Evolutionary conservation across 1,140 invertebrate species (phyloP).

Genomic region (Procambarus clarkii): DNA sequence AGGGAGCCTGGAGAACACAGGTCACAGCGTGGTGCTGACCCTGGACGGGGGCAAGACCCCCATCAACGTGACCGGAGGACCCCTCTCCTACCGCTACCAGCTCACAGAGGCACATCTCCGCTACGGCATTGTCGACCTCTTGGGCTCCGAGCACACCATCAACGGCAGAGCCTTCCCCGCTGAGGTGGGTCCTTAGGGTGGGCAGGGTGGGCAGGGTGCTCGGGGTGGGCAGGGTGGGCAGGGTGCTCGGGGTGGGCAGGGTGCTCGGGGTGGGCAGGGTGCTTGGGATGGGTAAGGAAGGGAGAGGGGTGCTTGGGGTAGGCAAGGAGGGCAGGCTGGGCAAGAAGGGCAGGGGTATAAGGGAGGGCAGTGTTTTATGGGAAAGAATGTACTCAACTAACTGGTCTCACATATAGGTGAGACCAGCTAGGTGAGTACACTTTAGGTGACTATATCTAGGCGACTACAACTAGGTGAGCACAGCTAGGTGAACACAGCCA

Average conservation of each 20-base stretch:
- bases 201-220: too few relatives aligned
- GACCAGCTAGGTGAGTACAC: too few relatives aligned
- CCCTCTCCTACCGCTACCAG: conserved; percentile 95
- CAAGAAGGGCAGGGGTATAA: too few relatives aligned
- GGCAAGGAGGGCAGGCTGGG: neutral
- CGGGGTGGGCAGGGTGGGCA: too few relatives aligned
- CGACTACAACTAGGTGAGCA: too few relatives aligned
- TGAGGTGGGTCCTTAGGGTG: conserved; percentile 82
- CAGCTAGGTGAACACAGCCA: too few relatives aligned
- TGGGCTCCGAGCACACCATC: conserved; percentile 95
- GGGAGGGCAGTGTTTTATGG: too few relatives aligned
- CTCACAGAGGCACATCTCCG: conserved; percentile 97
- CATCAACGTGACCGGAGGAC: conserved; percentile 96
- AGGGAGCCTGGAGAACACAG: conserved; percentile 92
- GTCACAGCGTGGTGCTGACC: conserved; percentile 80
- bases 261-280: too few relatives aligned
- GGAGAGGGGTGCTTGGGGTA: neutral
- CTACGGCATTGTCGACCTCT: conserved; percentile 89
- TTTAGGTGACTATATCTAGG: too few relatives aligned
- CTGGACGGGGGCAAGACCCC: conserved; percentile 79
- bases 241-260: too few relatives aligned
- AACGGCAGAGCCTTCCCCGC: conserved; percentile 95
- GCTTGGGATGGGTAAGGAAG: neutral
- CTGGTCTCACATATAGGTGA: too few relatives aligned
- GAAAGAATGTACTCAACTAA: too few relatives aligned